Conservation (phyloP, 2,797 vertebrate genomes). For the Neopelma chrysocephalum region DNA sequence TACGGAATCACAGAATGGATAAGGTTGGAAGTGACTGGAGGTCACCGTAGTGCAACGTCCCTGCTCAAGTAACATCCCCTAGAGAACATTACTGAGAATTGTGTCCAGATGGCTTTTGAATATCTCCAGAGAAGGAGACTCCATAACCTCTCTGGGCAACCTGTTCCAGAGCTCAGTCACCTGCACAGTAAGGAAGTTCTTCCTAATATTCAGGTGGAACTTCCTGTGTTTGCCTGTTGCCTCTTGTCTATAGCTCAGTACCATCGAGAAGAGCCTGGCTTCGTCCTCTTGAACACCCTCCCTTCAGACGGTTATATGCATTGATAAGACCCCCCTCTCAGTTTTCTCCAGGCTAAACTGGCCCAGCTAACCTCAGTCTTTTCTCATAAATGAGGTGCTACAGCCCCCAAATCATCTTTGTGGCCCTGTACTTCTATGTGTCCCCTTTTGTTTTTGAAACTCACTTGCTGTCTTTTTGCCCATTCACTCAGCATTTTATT, state of each 20-base stretch:
- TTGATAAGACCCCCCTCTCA: background rate
- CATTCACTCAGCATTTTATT: background rate
- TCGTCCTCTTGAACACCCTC: background rate
- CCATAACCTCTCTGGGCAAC: rapidly evolving
- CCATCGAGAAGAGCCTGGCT: background rate
- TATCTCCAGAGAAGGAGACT: background rate
- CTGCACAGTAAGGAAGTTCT: background rate
- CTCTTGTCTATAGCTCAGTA: background rate
- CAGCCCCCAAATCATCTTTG: too few species aligned
- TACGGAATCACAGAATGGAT: background rate
- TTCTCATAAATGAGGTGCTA: background rate
- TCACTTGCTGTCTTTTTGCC: background rate
- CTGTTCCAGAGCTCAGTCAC: background rate
- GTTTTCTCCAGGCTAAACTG: background rate
- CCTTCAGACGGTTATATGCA: background rate
- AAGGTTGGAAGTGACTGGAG: background rate
- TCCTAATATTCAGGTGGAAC: background rate
- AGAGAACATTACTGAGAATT: too few species aligned
- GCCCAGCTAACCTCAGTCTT: background rate
- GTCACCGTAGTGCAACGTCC: background rate
- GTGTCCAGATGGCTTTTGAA: background rate
- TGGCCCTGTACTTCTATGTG: background rate
- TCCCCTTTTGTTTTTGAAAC: background rate
- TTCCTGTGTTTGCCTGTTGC: background rate
- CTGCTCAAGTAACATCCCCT: background rate